Evolutionary conservation across 1,140 invertebrate species (phyloP), one percentile per base, ranked within the genome.

Genomic region (Nymphalis io): DNA sequence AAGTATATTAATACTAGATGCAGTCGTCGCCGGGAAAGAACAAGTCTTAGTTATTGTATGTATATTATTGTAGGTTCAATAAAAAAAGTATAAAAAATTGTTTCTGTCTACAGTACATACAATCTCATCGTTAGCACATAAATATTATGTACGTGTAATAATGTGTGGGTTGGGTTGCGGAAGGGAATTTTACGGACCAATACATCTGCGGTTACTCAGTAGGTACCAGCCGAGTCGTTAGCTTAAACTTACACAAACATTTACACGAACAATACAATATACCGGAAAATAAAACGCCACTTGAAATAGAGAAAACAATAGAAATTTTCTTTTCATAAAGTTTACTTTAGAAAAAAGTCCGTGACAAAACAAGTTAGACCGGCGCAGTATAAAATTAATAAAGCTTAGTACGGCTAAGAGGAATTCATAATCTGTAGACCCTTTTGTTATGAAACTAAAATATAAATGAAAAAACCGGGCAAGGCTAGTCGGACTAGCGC

Each of bases 111-210:
- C 11, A 55, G 23, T 46, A 60, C 21, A 21, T 12, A 64, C 42
- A 70, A 66, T 46, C 42, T 42, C 71, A 76, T 64, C 73, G 60
- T 42, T 73, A 68, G 33, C 74, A 78, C 75, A 82, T 78, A 78
- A 82, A 82, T 76, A 75, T 65, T 59, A 33, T 60, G 33, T 51
- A 38, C 65, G 58, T 40, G 44, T 68, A 60, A 68, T 68, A 68
- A 60, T 60, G 66, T 60, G 42, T 21, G 42, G 64, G 42, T 33
- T 39, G 27, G 39, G 42, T 62, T 20, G 62, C 57, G 69, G 69
- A 71, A 66, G 69, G 46, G 69, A 71, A 60, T 53, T 65, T 65
- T 39, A 55, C 44, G 55, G 44, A 38, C 55, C 51, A 46, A 48
- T 59, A 68, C 70, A 59, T 72, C 60, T 72, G 70, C 23, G 64